These are phyloP conservation scores for Rambutsinella grinnellia DNA, from an alignment of 2,888 invertebrate genomes.

Conservation along the genomic window DNA sequence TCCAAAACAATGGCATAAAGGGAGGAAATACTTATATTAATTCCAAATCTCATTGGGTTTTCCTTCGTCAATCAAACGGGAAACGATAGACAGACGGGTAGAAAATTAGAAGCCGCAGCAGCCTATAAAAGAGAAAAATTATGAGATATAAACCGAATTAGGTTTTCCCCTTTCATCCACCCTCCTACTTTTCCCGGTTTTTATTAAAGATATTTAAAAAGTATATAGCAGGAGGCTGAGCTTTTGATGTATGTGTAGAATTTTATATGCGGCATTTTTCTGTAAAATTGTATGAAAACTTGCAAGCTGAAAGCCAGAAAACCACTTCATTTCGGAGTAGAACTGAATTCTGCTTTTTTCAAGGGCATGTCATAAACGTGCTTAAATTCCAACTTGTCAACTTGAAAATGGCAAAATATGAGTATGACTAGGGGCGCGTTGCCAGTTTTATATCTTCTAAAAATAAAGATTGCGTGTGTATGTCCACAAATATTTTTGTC, in stretches of 20 bases:
- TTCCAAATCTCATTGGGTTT: conserved; percentile 20
- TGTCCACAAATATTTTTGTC: neutral
- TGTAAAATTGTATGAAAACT: no score
- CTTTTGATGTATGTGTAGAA: no score
- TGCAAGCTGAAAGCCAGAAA: no score
- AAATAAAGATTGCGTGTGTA: neutral
- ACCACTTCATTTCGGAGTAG: no score
- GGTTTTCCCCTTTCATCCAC: conserved; percentile 10
- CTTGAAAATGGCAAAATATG: conserved; percentile 25
- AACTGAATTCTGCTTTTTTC: no score
- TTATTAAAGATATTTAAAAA: neutral
- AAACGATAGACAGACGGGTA: conserved; percentile 23
- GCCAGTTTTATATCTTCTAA: neutral
- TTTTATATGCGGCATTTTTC: no score
- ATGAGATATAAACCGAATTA: conserved; percentile 43
- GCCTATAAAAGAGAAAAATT: conserved; percentile 41
- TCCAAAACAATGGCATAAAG: neutral
- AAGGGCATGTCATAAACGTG: conserved; percentile 42
- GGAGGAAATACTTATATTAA: no score
- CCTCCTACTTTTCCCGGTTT: neutral
- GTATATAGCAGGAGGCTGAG: no score
- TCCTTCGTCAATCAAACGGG: conserved; percentile 39
- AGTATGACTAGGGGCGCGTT: neutral
- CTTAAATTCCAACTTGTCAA: conserved; percentile 41
- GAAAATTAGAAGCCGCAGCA: conserved; percentile 36